Conservation (phyloP, 1,140 invertebrate genomes). For the Drosophila kurseongensis region DNA sequence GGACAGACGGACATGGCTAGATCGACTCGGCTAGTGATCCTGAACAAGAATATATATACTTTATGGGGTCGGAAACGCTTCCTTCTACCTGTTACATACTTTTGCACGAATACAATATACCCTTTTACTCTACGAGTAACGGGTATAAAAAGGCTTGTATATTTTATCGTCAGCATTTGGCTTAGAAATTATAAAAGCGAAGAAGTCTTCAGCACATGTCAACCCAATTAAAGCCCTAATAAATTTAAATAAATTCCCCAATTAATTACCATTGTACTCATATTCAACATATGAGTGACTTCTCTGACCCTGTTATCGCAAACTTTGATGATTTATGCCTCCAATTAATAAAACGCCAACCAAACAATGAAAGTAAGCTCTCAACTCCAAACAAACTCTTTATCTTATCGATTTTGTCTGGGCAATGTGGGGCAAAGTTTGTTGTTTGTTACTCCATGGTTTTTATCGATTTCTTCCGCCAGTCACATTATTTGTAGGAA, state of each 20-base stretch:
- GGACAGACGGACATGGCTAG: too few species aligned
- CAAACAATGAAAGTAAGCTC: slow-evolving; percentile 33
- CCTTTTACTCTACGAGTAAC: too few species aligned
- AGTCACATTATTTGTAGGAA: slow-evolving; percentile 45
- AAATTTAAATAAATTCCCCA: slow-evolving; percentile 1
- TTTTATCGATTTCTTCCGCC: slow-evolving; percentile 59
- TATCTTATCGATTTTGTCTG: slow-evolving; percentile 56
- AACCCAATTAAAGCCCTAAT: background rate
- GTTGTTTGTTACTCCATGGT: slow-evolving; percentile 31
- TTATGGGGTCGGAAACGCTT: too few species aligned
- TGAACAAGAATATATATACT: too few species aligned
- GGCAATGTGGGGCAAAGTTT: slow-evolving; percentile 26
- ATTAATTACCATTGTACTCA: slow-evolving; percentile 11
- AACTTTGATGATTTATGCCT: slow-evolving; percentile 28
- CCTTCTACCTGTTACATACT: too few species aligned
- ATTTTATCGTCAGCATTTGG: too few species aligned
- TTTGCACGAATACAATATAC: too few species aligned
- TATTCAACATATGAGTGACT: slow-evolving; percentile 14
- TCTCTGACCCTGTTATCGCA: slow-evolving; percentile 4
- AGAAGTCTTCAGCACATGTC: too few species aligned
- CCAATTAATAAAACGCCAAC: slow-evolving; percentile 19
- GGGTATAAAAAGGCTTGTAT: background rate
- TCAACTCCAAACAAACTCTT: slow-evolving; percentile 33
- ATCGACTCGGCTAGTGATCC: too few species aligned
- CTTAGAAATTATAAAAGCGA: too few species aligned